Evolutionary conservation across 2,888 invertebrate genomes (phyloP).

Genomic region (Apodemia hepburni): DNA sequence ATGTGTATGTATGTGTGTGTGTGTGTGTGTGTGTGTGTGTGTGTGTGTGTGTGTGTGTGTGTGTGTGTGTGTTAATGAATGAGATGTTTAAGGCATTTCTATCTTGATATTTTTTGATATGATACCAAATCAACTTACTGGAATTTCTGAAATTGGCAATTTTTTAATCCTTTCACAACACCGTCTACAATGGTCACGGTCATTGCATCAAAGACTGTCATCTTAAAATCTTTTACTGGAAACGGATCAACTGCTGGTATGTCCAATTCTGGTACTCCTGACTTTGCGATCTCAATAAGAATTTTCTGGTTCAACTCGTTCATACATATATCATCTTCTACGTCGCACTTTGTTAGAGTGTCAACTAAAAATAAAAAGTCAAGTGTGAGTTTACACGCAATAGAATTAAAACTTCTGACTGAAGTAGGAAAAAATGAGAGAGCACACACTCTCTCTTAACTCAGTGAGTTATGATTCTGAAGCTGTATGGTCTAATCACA

Average conservation of each 20-base stretch:
- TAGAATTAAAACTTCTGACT: no score
- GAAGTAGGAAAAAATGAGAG: no score
- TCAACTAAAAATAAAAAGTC: constrained; percentile 39
- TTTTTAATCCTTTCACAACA: constrained; percentile 41
- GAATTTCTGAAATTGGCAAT: constrained; percentile 41
- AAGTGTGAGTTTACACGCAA: no score
- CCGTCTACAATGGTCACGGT: constrained; percentile 43
- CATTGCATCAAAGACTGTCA: constrained; percentile 37
- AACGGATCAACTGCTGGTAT: constrained; percentile 48
- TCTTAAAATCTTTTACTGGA: constrained; percentile 35
- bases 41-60: no score
- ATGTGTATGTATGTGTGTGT: no score
- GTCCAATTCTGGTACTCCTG: constrained; percentile 40
- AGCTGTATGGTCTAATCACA: no score
- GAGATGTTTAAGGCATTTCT: no score
- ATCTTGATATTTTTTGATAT: no score
- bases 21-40: no score
- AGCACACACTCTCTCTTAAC: no score
- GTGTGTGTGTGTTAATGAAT: no score
- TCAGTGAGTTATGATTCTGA: no score
- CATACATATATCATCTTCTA: constrained; percentile 42
- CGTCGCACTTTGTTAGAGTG: constrained; percentile 40
- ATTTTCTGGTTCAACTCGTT: constrained; percentile 34
- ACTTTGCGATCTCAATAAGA: constrained; percentile 35
- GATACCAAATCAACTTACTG: constrained; percentile 33